Evolutionary conservation across 2,888 invertebrate species (phyloP), one percentile per base, ranked within the genome.

Genomic region (Leuctra nigra): DNA sequence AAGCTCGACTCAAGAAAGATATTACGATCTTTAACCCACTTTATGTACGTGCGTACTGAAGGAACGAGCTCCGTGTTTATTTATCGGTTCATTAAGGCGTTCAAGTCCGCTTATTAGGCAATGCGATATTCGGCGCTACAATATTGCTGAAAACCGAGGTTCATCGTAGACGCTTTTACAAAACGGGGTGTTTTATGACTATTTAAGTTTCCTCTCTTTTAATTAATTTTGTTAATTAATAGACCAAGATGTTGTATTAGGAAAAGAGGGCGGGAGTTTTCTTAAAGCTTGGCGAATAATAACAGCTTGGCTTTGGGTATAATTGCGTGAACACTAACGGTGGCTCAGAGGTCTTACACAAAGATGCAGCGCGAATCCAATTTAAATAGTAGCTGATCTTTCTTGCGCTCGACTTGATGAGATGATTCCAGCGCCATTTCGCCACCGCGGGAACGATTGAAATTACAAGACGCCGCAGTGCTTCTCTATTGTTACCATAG

Each of bases 161-260:
- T 50, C 50, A 50, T 50, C 50, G n/a, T n/a, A n/a, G n/a, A 18
- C 33, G 22, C 35, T 18, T 33, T 50, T 50, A 35, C 35, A 50
- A 35, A 50, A 22, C 50, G 9, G 50, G 35, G 33, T 55, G 58
- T 55, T 58, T 58, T 58, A 58, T 55, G 53, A 58, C 55, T 55
- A 55, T 58, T 55, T 58, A 58, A 55, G 44, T 58, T 55, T 58
- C 53, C 58, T 58, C n/a, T n/a, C 58, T 47, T 58, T 55, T 58
- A 58, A 58, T 58, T 58, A 58, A 55, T 58, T 58, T 58, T 52
- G 58, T 58, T 58, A 58, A 58, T 58, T 58, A 58, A 58, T 58
- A 58, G 55, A 58, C 52, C 50, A 33, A 50, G 50, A 50, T 50
- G 50, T 16, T 50, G 35, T 35, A 44, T 44, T 23, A 44, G 44